phyloP scores from a whole-genome alignment of 2,797 vertebrate species.

The Denticeps clupeoides region DNA sequence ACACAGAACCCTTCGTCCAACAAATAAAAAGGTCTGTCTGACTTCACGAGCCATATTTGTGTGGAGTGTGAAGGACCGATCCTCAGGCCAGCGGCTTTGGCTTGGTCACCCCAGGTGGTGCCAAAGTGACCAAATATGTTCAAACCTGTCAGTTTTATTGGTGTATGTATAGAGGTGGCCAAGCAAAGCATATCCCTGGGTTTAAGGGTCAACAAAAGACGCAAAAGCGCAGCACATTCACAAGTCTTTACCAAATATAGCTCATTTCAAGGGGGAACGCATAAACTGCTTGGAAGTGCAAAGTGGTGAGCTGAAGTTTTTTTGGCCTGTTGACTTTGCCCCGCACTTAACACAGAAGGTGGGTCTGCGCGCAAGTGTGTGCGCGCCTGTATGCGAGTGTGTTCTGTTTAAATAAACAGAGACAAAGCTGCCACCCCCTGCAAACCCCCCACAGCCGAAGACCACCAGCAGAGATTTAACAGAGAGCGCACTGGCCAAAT shows the following conservation, averaged over 20 bases:
- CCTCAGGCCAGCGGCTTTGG: too few relatives aligned
- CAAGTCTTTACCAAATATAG: conserved; percentile 1
- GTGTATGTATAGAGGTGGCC: neutral
- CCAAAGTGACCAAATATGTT: neutral
- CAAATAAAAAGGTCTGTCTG: too few relatives aligned
- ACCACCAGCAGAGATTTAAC: neutral
- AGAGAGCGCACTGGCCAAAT: neutral
- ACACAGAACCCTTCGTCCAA: too few relatives aligned
- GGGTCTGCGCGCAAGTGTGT: neutral
- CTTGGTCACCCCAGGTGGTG: neutral
- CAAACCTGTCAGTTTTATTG: neutral
- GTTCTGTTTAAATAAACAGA: neutral
- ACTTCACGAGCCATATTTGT: too few relatives aligned
- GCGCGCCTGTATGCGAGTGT: too few relatives aligned
- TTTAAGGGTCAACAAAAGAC: neutral
- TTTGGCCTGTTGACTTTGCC: neutral
- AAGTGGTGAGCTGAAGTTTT: neutral
- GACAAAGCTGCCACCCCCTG: neutral
- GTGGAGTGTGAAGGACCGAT: too few relatives aligned
- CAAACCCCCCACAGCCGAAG: neutral
- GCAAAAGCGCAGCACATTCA: neutral
- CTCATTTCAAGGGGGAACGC: neutral
- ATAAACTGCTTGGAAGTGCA: neutral
- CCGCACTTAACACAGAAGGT: neutral
- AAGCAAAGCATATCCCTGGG: neutral